Conservation (phyloP, 2,888 invertebrate genomes). For the Cephus nigrinus region DNA sequence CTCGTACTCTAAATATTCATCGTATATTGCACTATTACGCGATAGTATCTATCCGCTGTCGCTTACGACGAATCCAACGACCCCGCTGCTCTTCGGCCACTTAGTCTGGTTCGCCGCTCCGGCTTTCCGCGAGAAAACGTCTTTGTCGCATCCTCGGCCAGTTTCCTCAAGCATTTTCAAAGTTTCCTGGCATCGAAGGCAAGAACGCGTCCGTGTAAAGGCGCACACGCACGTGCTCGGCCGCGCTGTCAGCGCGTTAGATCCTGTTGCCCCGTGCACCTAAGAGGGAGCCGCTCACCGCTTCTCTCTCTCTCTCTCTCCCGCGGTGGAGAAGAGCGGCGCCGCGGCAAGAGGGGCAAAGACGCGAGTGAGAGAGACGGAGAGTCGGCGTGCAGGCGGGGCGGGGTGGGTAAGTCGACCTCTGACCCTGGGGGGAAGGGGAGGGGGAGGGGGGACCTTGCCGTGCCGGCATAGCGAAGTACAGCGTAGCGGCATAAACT, state of each 20-base stretch:
- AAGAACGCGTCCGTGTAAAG: too few relatives aligned
- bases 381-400: not conserved
- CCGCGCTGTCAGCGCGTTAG: conserved; percentile 32
- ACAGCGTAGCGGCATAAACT: conserved; percentile 43
- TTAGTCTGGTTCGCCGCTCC: too few relatives aligned
- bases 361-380: conserved; percentile 14
- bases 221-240: conserved; percentile 26
- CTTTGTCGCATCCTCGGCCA: too few relatives aligned
- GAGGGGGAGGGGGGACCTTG: conserved; percentile 52
- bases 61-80: too few relatives aligned
- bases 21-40: conserved; percentile 48
- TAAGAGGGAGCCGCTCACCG: conserved; percentile 19
- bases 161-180: too few relatives aligned
- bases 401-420: conserved; percentile 60
- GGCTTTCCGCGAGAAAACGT: too few relatives aligned
- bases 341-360: conserved; percentile 13
- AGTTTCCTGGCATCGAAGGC: too few relatives aligned
- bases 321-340: too few relatives aligned
- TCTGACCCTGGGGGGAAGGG: conserved; percentile 54
- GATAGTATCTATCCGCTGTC: conserved; percentile 23
- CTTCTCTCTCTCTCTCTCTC: too few relatives aligned
- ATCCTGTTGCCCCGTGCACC: conserved; percentile 39
- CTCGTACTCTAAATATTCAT: conserved; percentile 50
- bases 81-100: too few relatives aligned
- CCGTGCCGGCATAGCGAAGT: conserved; percentile 49